phyloP scores from a whole-genome alignment of 2,797 vertebrate species.

The Lagocephalus sceleratus region DNA sequence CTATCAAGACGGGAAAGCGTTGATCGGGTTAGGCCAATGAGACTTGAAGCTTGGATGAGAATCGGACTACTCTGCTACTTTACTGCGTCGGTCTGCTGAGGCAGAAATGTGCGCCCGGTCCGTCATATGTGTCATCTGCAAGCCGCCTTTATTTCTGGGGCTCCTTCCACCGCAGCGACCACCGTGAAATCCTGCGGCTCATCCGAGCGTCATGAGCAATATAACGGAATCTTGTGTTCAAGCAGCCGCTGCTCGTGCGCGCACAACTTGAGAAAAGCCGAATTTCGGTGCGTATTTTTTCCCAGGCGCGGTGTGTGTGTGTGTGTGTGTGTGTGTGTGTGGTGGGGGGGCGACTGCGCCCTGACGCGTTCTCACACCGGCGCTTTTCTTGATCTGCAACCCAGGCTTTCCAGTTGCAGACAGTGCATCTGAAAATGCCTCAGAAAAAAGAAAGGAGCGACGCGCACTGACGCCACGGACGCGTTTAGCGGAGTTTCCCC shows the following conservation, averaged over 20 bases:
- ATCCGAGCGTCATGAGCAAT: conserved; percentile 17
- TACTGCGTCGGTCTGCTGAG: conserved; percentile 20
- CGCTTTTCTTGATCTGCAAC: conserved; percentile 3
- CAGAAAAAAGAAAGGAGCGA: not conserved
- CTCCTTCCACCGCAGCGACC: not conserved
- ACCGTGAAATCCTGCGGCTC: conserved; percentile 5
- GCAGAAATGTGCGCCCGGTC: not conserved
- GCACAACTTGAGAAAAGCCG: conserved; percentile 25
- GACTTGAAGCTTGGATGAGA: conserved; percentile 9
- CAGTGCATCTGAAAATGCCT: conserved; percentile 16
- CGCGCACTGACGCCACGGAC: conserved; percentile 33
- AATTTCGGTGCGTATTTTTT: not conserved
- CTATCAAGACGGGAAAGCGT: conserved; percentile 58
- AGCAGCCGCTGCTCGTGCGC: conserved; percentile 13
- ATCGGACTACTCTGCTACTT: conserved; percentile 14
- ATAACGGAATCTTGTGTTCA: conserved; percentile 2
- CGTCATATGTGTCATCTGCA: too few relatives aligned
- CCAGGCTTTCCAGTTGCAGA: conserved; percentile 1
- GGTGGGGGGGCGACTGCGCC: conserved; percentile 19
- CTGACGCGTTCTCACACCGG: not conserved
- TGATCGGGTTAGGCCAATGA: conserved; percentile 64
- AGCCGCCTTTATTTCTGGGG: too few relatives aligned
- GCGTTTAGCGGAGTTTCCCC: conserved; percentile 54
- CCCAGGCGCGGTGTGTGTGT: too few relatives aligned
- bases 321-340: too few relatives aligned